A percentile compares a stretch with the other conserved stretches of the same genome.
Conservation (phyloP, 2,113 vertebrate species). For the Hymenochirus boettgeri region DNA sequence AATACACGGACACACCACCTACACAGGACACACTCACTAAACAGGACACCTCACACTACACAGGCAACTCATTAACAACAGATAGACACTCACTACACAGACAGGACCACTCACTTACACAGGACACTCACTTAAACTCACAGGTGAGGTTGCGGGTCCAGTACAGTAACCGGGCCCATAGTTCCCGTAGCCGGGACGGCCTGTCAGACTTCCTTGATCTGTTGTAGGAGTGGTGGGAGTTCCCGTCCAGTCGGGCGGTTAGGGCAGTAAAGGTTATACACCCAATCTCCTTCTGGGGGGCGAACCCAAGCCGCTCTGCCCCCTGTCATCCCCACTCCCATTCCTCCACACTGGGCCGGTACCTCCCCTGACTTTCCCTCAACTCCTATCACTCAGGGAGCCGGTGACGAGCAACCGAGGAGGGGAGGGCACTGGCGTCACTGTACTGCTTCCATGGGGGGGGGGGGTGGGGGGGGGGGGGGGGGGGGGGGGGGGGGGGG, state of each 20-base stretch:
- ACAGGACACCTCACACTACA: neutral
- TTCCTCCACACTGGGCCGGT: conserved; percentile 2
- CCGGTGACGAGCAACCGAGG: conserved; percentile 24
- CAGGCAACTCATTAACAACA: neutral
- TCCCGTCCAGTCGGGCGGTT: conserved; percentile 75
- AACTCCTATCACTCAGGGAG: conserved; percentile 17
- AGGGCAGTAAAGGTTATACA: conserved; percentile 93
- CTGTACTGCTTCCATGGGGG: conserved; percentile 26
- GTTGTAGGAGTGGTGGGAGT: conserved; percentile 75
- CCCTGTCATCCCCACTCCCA: conserved; percentile 26
- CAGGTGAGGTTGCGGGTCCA: conserved; percentile 90
- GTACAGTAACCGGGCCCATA: conserved; percentile 91
- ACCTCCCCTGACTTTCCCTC: neutral
- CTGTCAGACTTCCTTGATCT: conserved; percentile 85
- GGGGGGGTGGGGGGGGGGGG: too few relatives aligned
- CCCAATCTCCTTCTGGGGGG: conserved; percentile 86
- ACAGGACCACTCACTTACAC: neutral
- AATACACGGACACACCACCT: neutral
- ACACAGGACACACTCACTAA: too few relatives aligned
- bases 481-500: too few relatives aligned
- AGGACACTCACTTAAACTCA: conserved; percentile 53
- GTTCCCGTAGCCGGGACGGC: conserved; percentile 85
- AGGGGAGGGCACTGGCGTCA: conserved; percentile 10
- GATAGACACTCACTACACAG: neutral
- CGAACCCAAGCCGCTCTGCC: conserved; percentile 59